phyloP scores from a whole-genome alignment of 1,140 invertebrate species.

The Hyles vespertilio region DNA sequence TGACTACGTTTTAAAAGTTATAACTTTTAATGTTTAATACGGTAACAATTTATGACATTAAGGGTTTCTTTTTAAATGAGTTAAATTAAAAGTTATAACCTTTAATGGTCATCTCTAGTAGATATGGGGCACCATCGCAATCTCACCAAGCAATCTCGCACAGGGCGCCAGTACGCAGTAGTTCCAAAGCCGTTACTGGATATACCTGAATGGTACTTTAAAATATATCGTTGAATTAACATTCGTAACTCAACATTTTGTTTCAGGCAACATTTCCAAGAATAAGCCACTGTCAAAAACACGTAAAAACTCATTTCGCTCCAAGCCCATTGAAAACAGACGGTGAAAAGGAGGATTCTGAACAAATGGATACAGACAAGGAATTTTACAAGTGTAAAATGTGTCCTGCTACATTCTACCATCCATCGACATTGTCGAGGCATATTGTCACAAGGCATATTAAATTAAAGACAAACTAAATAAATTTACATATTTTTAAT shows the following conservation, averaged over 20 bases:
- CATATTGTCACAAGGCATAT: constrained; percentile 54
- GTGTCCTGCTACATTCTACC: constrained; percentile 44
- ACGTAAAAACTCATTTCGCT: constrained; percentile 41
- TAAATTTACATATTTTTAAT: neutral
- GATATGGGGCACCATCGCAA: no score
- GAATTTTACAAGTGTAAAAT: constrained; percentile 48
- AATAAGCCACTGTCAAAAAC: constrained; percentile 38
- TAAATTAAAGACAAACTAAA: constrained; percentile 30
- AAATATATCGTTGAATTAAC: no score
- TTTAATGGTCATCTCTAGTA: no score
- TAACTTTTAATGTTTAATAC: no score
- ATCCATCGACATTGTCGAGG: constrained; percentile 44
- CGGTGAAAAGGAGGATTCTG: constrained; percentile 10
- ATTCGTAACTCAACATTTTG: neutral
- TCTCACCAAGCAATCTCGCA: no score
- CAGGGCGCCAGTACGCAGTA: no score
- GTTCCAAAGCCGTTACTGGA: no score
- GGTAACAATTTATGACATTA: no score
- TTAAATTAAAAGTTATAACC: no score
- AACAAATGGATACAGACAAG: constrained; percentile 6
- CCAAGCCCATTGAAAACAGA: constrained; percentile 12
- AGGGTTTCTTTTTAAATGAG: no score
- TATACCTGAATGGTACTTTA: no score
- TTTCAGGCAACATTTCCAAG: constrained; percentile 47
- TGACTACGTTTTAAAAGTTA: no score